Evolutionary conservation across 2,113 vertebrate genomes (phyloP), one percentile per base, ranked within the genome.

Genomic region (Neotragus moschatus): DNA sequence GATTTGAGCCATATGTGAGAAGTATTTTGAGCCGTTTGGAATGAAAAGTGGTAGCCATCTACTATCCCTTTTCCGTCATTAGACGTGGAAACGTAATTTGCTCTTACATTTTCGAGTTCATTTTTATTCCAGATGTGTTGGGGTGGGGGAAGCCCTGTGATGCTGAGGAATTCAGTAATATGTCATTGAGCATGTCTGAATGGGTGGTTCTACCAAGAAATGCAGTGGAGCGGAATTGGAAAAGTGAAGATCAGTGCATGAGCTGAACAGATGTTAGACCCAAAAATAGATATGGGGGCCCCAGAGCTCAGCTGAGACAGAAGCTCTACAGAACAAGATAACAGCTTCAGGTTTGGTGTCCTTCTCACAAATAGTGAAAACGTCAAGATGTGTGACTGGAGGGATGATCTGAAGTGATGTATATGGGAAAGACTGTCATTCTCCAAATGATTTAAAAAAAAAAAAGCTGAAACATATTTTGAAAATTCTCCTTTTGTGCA

Each of bases 121-220:
- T 96, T 81, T 96, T 88, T 92, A 96, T 94, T 97, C 80, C 84
- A 84, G 58, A 95, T 93, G n/a, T 92, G 47, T 49, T 16, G 5
- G 93, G 25, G 12, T 13, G 33, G 17, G 28, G 3, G 28, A 11
- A 15, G 97, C 94, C 36, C 92, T 25, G 60, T 82, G 93, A 94
- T 85, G 95, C 75, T 92, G 92, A 90, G 92, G 96, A 97, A 98
- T 97, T 94, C 97, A 97, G 53, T 91, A 84, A 96, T 81, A 36
- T 75, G 92, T 58, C 84, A 77, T 97, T 98, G 97, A 93, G 96
- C 94, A 96, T 86, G 89, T 94, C 53, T 91, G 61, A 93, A 58
- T 87, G 56, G 47, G 30, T 90, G 88, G 80, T 87, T 95, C 73
- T 84, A 58, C 36, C 97, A 92, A 82, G 97, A 92, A 94, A 28